Percentiles rank a stretch among this genome's conserved stretches.
Evolutionary conservation across 2,888 invertebrate species (phyloP).

Genomic region (Caenorhabditis angaria): DNA sequence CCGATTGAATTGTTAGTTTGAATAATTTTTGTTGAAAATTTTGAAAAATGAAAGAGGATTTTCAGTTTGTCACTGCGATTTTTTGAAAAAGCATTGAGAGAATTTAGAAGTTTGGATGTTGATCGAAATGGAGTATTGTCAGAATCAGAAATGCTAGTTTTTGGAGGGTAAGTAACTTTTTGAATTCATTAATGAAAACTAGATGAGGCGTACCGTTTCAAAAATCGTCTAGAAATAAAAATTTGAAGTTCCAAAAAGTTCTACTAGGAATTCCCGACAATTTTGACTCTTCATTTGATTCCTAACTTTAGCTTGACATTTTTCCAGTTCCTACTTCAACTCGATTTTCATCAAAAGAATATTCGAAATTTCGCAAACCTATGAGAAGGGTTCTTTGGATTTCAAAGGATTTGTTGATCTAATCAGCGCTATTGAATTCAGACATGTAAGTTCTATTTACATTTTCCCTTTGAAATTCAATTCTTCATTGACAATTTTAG

Average conservation of each 20-base stretch:
- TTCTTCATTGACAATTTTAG: too few relatives aligned
- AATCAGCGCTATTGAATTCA: conserved; percentile 23
- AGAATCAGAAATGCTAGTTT: conserved; percentile 12
- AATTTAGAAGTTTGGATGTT: conserved; percentile 29
- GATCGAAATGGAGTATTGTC: conserved; percentile 31
- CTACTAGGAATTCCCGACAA: too few relatives aligned
- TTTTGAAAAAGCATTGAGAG: conserved; percentile 14
- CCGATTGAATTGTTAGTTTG: background rate
- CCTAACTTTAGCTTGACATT: too few relatives aligned
- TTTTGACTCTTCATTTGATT: too few relatives aligned
- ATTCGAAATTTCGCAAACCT: conserved; percentile 27
- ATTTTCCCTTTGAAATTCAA: background rate
- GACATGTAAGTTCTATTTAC: conserved; percentile 18
- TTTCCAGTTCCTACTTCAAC: conserved; percentile 26
- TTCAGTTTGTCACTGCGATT: conserved; percentile 22
- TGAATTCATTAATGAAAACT: too few relatives aligned
- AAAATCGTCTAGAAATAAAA: too few relatives aligned
- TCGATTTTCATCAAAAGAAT: conserved; percentile 21
- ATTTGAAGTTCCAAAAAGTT: too few relatives aligned
- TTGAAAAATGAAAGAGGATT: too few relatives aligned
- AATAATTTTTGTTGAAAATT: too few relatives aligned
- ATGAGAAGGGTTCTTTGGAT: conserved; percentile 27
- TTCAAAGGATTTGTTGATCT: conserved; percentile 42
- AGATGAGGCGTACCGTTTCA: too few relatives aligned
- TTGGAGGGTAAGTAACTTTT: conserved; percentile 30